These are phyloP conservation scores for Dendronephthya gigantea DNA, from an alignment of 64 coral and sea anemone species.

Conservation along the genomic window DNA sequence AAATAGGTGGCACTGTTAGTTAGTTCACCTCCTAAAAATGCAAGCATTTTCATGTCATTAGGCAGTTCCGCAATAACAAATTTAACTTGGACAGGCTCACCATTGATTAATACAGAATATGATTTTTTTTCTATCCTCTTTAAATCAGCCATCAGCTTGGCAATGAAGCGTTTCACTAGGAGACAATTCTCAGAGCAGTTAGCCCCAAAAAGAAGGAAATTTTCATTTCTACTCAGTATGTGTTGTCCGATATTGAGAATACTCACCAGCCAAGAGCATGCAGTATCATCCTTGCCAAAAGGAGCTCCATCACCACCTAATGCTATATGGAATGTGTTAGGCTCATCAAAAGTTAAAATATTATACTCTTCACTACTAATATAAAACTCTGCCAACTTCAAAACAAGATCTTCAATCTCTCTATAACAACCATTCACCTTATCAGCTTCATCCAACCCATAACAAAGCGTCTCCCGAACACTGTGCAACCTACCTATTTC, in stretches of 20 bases:
- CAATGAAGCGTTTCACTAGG: background rate
- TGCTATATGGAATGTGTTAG: background rate
- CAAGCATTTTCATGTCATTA: slow-evolving; percentile 12
- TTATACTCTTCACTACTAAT: background rate
- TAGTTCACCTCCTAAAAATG: background rate
- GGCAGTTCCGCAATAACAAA: slow-evolving; percentile 8
- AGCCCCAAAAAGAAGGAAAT: background rate
- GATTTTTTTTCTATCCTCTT: background rate
- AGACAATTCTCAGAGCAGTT: background rate
- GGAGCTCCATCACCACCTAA: slow-evolving; percentile 6
- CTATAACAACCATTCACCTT: slow-evolving; percentile 9
- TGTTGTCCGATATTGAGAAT: background rate
- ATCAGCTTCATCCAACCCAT: slow-evolving; percentile 4
- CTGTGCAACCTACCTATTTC: slow-evolving; percentile 10
- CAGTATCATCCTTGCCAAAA: background rate
- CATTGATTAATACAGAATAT: background rate
- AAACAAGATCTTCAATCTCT: background rate
- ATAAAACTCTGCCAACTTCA: background rate
- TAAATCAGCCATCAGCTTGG: background rate
- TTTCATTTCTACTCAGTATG: background rate
- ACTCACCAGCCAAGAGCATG: slow-evolving; percentile 3
- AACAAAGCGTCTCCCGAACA: background rate
- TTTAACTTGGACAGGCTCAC: background rate
- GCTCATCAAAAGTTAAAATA: background rate
- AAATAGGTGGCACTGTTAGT: background rate